phyloP scores from a whole-genome alignment of 1,140 invertebrate genomes.

The Orchesella cincta region DNA sequence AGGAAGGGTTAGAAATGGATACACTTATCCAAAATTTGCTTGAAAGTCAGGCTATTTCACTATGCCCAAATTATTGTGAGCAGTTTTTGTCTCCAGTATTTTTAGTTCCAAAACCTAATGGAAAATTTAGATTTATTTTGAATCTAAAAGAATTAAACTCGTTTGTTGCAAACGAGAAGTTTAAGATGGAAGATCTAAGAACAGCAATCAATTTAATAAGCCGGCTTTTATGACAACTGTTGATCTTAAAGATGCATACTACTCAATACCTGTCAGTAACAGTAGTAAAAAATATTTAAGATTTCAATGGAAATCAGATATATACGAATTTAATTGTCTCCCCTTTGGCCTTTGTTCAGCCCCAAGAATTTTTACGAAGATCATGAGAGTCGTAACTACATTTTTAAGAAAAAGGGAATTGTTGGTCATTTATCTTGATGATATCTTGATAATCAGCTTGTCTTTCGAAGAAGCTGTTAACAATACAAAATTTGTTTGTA shows the following conservation, averaged over 20 bases:
- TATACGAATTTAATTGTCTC: conserved; percentile 40
- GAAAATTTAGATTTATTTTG: neutral
- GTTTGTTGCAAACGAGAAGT: conserved; percentile 2
- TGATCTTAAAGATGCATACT: conserved; percentile 44
- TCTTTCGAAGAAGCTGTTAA: neutral
- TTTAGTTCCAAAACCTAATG: conserved; percentile 18
- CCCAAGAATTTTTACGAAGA: conserved; percentile 37
- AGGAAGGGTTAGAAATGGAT: neutral
- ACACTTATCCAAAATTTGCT: no score
- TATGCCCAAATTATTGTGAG: neutral
- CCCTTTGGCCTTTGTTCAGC: conserved; percentile 37
- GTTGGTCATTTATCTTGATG: conserved; percentile 42
- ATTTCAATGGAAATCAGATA: conserved; percentile 18
- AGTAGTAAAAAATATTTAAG: conserved; percentile 31
- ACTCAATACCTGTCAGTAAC: conserved; percentile 13
- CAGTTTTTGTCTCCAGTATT: conserved; percentile 30
- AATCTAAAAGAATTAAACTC: conserved; percentile 31
- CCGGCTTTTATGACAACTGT: conserved; percentile 9
- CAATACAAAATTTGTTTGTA: neutral
- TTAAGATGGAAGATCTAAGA: conserved; percentile 32
- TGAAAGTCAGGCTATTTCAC: neutral
- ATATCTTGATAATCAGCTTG: conserved; percentile 36
- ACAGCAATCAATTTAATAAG: neutral
- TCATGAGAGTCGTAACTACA: conserved; percentile 29
- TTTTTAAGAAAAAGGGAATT: conserved; percentile 20